Base-by-base conservation (phyloP, 2,113 vertebrate genomes). In the Centropus unirufus region DNA sequence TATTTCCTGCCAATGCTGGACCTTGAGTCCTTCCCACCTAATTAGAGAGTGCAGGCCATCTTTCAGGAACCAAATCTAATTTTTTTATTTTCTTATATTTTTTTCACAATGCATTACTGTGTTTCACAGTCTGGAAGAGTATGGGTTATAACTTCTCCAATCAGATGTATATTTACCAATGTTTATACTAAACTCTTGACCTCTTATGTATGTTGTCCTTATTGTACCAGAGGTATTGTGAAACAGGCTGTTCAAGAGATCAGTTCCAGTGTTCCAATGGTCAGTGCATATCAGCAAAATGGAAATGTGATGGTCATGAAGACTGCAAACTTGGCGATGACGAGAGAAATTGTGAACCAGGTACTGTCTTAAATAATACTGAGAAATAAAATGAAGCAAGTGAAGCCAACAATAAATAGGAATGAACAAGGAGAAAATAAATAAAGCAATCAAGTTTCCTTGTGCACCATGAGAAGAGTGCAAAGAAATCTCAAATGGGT, bases 301-400 rank as follows among this genome's bases (percentile, higher is more conserved):
- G 99, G 99, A 97, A 98, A 80, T 99, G 99, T 78, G 99, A 99
- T 27, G 98, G 99, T 2, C 99, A 99, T 7, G 99, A 99, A 92
- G 99, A 99, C 78, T 99, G 99, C 94, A 99, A 99, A 95, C 98
- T 98, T 52, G 99, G 99, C 12, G 99, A 99, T 51, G 99, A 99
- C 9, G 99, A 99, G 96, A 98, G 97, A 83, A 98, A 98, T 81
- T 99, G 99, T 93, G 98, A 98, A 67, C 98, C 98, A 96, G 99
- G 98, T 99, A 99, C 36, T 36, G 26, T 19, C 86, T 87, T 51
- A 34, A 80, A 7, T 47, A 72, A 72, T 40, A 13, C 46, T 57
- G 57, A 75, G 24, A 36, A n/a, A 26, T 26, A 55, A 49, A 76
- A 34, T 23, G 8, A 55, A 81, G 16, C 18, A 34, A 75, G 39